Evolutionary conservation across 37 sponge, comb jelly and placozoan genomes (phyloP).

Genomic region (Chondrosia reniformis): DNA sequence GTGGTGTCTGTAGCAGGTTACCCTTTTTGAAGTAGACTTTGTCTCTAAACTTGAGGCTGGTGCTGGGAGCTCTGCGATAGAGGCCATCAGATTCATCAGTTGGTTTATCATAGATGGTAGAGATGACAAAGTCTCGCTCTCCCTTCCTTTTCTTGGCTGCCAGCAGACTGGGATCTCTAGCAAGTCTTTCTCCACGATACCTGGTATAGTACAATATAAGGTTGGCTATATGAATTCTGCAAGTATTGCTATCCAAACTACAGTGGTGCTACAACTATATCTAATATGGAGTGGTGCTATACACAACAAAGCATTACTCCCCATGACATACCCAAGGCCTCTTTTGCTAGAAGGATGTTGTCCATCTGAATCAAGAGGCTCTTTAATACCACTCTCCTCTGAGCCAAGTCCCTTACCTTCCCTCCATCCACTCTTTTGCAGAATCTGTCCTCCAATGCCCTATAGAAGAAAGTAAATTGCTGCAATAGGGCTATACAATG

Average conservation of each 20-base stretch:
- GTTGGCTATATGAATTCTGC: not conserved
- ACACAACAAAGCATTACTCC: not conserved
- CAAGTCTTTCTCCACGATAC: conserved; percentile 67
- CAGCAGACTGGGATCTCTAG: not conserved
- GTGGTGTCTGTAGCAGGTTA: too few relatives aligned
- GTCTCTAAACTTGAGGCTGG: conserved; percentile 52
- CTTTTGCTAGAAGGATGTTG: conserved; percentile 67
- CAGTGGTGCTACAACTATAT: too few relatives aligned
- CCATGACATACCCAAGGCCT: conserved; percentile 76
- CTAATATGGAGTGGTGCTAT: not conserved
- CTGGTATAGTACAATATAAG: conserved; percentile 19
- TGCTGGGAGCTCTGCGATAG: conserved; percentile 39
- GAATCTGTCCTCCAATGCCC: conserved; percentile 80
- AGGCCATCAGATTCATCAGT: conserved; percentile 42
- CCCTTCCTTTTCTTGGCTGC: conserved; percentile 30
- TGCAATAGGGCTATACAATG: not conserved
- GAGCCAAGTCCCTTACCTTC: conserved; percentile 75
- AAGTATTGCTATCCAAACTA: too few relatives aligned
- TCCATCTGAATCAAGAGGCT: conserved; percentile 75
- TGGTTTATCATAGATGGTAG: conserved; percentile 66
- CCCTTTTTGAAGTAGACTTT: conserved; percentile 1
- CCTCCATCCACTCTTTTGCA: conserved; percentile 80
- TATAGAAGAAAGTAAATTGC: conserved; percentile 2
- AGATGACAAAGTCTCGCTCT: conserved; percentile 54
- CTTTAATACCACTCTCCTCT: conserved; percentile 36